These are phyloP conservation scores for Spodoptera picta DNA, from an alignment of 2,888 invertebrate genomes.

Conservation along the genomic window DNA sequence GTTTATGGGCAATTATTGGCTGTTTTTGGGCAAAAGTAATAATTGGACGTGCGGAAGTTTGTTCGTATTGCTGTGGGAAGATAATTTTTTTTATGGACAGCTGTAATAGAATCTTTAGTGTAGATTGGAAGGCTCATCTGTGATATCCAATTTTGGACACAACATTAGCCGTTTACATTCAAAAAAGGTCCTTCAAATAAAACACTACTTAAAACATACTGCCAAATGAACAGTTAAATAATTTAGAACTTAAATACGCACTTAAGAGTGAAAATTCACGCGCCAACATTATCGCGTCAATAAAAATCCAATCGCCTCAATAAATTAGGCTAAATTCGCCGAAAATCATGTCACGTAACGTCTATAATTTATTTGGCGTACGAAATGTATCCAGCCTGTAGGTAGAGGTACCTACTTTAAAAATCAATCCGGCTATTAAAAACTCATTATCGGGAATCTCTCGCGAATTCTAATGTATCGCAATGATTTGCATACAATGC, in stretches of 20 bases:
- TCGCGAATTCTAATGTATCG: conserved; percentile 64
- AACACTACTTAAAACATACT: no score
- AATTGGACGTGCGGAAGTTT: conserved; percentile 1
- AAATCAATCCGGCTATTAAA: conserved; percentile 64
- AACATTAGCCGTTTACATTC: not conserved
- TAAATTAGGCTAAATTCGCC: conserved; percentile 2
- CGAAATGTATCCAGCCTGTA: conserved; percentile 12
- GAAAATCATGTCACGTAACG: conserved; percentile 13
- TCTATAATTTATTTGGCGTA: conserved; percentile 12
- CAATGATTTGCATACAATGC: conserved; percentile 79
- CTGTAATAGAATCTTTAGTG: no score
- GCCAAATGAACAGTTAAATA: no score
- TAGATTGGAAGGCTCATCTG: no score
- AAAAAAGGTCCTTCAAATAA: not conserved
- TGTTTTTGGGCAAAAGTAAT: conserved; percentile 12
- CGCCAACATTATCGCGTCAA: not conserved
- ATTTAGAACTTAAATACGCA: no score
- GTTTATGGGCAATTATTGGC: conserved; percentile 16
- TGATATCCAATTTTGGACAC: no score
- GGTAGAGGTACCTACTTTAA: not conserved
- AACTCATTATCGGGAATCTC: conserved; percentile 63
- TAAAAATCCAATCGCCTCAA: conserved; percentile 4
- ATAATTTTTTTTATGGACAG: not conserved
- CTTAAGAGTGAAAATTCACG: no score
- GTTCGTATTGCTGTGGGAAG: not conserved